Conservation (phyloP, 2,888 invertebrate species). For the Drosophila vallismaia region DNA sequence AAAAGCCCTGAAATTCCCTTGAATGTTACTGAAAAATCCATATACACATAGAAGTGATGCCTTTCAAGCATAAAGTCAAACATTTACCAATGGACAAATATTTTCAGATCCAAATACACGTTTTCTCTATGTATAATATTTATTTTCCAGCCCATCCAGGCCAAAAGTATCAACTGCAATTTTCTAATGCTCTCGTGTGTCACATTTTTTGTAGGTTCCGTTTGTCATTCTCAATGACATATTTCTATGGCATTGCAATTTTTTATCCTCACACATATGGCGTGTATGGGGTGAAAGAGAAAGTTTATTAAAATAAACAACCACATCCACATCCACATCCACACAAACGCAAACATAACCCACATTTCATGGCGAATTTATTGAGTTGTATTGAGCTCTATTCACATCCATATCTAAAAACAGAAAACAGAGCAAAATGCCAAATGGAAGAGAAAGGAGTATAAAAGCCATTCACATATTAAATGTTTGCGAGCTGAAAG, state of each 20-base stretch:
- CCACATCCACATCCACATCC: slow-evolving; percentile 13
- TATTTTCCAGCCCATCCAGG: slow-evolving; percentile 3
- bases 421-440: slow-evolving; percentile 15
- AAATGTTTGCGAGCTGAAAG: slow-evolving; percentile 16
- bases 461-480: slow-evolving; percentile 41
- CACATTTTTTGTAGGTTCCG: slow-evolving; percentile 6
- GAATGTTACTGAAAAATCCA: slow-evolving; percentile 48
- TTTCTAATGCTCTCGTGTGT: slow-evolving; percentile 48
- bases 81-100: slow-evolving; percentile 5
- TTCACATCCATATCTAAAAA: slow-evolving; percentile 8
- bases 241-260: slow-evolving; percentile 31
- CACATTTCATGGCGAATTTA: slow-evolving; percentile 38
- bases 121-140: not conserved
- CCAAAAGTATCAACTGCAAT: slow-evolving; percentile 29
- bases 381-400: slow-evolving; percentile 36
- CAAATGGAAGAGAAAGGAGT: slow-evolving; percentile 13
- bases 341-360: slow-evolving; percentile 27
- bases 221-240: slow-evolving; percentile 44
- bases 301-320: slow-evolving; percentile 53
- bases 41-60: slow-evolving; percentile 49
- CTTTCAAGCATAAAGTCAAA: slow-evolving; percentile 31
- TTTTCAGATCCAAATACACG: slow-evolving; percentile 1
- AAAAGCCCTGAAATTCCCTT: not conserved
- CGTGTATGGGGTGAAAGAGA: slow-evolving; percentile 2
- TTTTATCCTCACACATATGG: slow-evolving; percentile 9